A percentile compares a stretch with the other conserved stretches of the same genome.
These are phyloP conservation scores for Istiophorus platypterus DNA, from an alignment of 2,113 vertebrate species.

Conservation along the genomic window DNA sequence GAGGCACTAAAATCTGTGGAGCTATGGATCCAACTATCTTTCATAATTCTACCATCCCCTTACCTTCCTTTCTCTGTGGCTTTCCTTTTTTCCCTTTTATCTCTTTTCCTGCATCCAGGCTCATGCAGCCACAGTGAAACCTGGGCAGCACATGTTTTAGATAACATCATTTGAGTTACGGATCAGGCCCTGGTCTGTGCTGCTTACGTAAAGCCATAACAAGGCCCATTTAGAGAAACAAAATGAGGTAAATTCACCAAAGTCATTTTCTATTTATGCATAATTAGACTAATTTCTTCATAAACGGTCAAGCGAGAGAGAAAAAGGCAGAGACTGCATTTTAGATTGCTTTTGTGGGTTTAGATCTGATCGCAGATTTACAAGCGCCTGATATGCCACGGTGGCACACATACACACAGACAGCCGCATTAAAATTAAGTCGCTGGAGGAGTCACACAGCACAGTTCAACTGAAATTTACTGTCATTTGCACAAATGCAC, in stretches of 20 bases:
- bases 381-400: conserved; percentile 25
- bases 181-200: conserved; percentile 55
- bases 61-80: not conserved
- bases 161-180: conserved; percentile 75
- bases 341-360: conserved; percentile 57
- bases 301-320: conserved; percentile 54
- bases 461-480: not conserved
- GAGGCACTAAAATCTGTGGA: not conserved
- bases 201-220: conserved; percentile 79
- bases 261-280: conserved; percentile 81
- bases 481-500: not conserved
- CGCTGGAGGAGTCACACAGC: not conserved
- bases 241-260: conserved; percentile 78
- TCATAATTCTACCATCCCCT: not conserved
- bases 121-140: conserved; percentile 27
- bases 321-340: conserved; percentile 45
- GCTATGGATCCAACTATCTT: not conserved
- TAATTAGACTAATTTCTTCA: conserved; percentile 78
- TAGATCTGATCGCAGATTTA: conserved; percentile 61
- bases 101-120: not conserved
- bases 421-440: not conserved
- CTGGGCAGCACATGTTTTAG: conserved; percentile 72
- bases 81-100: not conserved
- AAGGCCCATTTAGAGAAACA: conserved; percentile 79
- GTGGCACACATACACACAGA: conserved; percentile 10